These are phyloP conservation scores for Volucella inanis DNA, from an alignment of 2,888 invertebrate genomes.

Conservation along the genomic window DNA sequence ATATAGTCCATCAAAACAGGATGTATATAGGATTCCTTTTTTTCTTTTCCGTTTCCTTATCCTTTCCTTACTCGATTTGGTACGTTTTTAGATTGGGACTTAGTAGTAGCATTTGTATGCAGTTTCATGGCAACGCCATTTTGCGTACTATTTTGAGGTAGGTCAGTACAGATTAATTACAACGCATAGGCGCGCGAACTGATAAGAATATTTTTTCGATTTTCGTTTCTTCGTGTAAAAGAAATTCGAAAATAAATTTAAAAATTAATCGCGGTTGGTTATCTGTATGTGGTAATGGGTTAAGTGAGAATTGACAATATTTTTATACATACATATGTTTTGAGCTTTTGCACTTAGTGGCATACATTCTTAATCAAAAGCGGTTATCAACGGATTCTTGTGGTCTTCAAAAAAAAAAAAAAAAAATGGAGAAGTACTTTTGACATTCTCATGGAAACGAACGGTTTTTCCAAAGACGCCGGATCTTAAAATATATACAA, in stretches of 20 bases:
- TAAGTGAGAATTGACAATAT: slow-evolving; percentile 26
- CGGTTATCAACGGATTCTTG: slow-evolving; percentile 41
- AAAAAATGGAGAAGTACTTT: slow-evolving; percentile 9
- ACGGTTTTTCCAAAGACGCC: neutral
- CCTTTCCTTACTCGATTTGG: slow-evolving; percentile 36
- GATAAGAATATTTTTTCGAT: slow-evolving; percentile 47
- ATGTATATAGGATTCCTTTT: slow-evolving; percentile 43
- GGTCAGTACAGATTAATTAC: slow-evolving; percentile 39
- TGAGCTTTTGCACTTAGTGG: neutral
- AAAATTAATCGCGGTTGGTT: slow-evolving; percentile 31
- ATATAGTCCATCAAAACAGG: slow-evolving; percentile 3
- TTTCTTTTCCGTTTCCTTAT: slow-evolving; percentile 22
- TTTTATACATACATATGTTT: neutral
- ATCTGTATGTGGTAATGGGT: slow-evolving; percentile 54
- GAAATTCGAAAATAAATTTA: slow-evolving; percentile 9
- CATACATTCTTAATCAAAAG: slow-evolving; percentile 16
- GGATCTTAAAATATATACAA: too few species aligned
- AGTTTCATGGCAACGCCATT: slow-evolving; percentile 36
- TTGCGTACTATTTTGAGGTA: slow-evolving; percentile 54
- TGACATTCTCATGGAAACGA: neutral
- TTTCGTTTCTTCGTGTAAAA: neutral
- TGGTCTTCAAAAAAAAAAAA: slow-evolving; percentile 20
- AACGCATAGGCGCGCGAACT: slow-evolving; percentile 44
- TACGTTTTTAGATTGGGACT: slow-evolving; percentile 1
- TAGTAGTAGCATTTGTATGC: neutral